Evolutionary conservation across 2,113 vertebrate species (phyloP), one percentile per base, ranked within the genome.

Genomic region (Grammomys dolichurus): DNA sequence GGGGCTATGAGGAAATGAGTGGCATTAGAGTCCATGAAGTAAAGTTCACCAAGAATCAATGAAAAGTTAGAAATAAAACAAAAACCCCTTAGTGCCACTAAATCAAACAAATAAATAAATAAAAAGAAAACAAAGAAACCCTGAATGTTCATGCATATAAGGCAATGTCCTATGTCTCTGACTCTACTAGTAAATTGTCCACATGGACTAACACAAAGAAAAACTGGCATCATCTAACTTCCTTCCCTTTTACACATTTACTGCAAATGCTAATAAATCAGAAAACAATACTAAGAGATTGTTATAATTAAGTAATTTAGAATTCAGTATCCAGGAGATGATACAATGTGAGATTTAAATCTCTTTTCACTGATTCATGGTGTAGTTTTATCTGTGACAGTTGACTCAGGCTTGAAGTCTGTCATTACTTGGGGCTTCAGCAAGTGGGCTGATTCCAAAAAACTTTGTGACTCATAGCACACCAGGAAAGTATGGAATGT

Each of bases 81-180:
- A 67, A 63, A 69, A 5, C 16, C 31, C 31, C 67, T 36, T 14
- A 69, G 67, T 33, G 13, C 2, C 22, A 36, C 12, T 36, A 69
- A 36, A 69, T 33, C 65, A 67, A 31, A 4, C 65, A 67, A 67
- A 67, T 31, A 65, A 24, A 54, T 48, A 11, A 56, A 46, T 17
- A 58, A 60, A 36, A 82, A 17, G 2, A 13, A 26, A 60, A 19
- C 4, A 67, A 48, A 46, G 63, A 48, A 46, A 24, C 60, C 11
- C 0, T 43, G 4, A 31, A n/a, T 75, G 22, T n/a, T 9, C 10
- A 19, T 17, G 4, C 1, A 11, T 33, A 8, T 33, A 28, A 87
- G 26, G 3, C 48, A 14, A 48, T 22, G 19, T n/a, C 5, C 36
- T 40, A 40, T 31, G 2, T 22, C 13, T 69, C 24, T 63, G 56